Evolutionary conservation across 2,113 vertebrate genomes (phyloP).

Genomic region (Zosterops japonicus): DNA sequence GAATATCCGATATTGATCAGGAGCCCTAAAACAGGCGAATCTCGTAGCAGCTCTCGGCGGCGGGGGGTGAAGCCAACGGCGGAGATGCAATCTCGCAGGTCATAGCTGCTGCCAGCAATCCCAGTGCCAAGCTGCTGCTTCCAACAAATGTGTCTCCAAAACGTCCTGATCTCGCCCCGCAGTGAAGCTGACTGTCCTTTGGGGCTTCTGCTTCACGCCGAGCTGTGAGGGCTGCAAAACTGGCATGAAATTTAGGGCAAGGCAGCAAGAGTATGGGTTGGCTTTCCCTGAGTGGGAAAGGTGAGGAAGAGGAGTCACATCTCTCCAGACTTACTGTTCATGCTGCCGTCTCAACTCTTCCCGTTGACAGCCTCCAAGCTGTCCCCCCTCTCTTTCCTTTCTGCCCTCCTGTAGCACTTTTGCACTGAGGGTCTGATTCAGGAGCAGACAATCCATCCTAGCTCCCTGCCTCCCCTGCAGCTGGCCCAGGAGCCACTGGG

Average conservation of each 20-base stretch:
- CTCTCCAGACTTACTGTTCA: neutral
- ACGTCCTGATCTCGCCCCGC: slow-evolving; percentile 30
- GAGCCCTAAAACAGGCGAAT: slow-evolving; percentile 18
- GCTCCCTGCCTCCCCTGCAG: neutral
- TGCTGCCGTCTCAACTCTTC: neutral
- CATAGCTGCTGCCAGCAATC: slow-evolving; percentile 67
- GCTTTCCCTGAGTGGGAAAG: neutral
- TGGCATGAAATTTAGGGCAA: neutral
- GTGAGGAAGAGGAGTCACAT: neutral
- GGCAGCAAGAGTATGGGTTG: neutral
- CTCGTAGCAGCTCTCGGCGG: neutral
- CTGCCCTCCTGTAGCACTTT: neutral
- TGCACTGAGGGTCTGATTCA: neutral
- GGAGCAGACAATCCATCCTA: neutral
- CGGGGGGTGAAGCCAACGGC: slow-evolving; percentile 48
- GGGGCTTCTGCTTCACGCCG: neutral
- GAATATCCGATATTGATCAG: slow-evolving; percentile 30
- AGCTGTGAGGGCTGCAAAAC: slow-evolving; percentile 8
- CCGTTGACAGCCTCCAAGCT: neutral
- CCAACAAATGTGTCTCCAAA: slow-evolving; percentile 55
- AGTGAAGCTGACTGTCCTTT: neutral
- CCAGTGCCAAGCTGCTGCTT: slow-evolving; percentile 47
- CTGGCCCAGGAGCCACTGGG: neutral
- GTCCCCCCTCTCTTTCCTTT: neutral
- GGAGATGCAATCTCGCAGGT: slow-evolving; percentile 62